Evolutionary conservation across 1,140 invertebrate species (phyloP).

Genomic region (Alviniconcha marisindica): DNA sequence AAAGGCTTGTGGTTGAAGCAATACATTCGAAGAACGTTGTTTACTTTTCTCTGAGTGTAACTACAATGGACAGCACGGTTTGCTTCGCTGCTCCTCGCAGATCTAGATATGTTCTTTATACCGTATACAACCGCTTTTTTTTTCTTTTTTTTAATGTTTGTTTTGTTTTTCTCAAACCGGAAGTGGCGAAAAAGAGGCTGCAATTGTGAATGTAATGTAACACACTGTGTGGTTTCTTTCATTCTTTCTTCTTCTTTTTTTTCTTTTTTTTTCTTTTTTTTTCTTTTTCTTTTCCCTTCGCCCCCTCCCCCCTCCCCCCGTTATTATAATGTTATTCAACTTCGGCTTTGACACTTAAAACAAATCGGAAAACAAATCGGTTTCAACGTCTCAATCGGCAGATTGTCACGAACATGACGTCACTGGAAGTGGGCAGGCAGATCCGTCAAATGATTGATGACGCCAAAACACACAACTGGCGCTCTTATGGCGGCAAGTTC

Average conservation of each 20-base stretch:
- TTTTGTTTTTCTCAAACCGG: background rate
- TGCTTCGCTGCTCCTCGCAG: too few relatives aligned
- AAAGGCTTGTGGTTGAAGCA: too few relatives aligned
- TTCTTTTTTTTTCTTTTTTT: too few relatives aligned
- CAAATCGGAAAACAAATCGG: too few relatives aligned
- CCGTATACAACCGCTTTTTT: too few relatives aligned
- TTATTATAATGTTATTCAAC: background rate
- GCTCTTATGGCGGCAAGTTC: constrained; percentile 63
- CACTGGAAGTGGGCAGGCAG: constrained; percentile 80
- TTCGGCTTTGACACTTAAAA: too few relatives aligned
- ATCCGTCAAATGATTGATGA: constrained; percentile 84
- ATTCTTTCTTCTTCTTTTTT: too few relatives aligned
- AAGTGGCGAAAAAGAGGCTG: background rate
- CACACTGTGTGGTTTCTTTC: background rate
- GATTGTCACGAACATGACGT: constrained; percentile 82
- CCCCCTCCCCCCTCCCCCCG: background rate
- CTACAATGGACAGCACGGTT: too few relatives aligned
- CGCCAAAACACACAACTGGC: constrained; percentile 80
- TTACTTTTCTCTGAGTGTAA: too few relatives aligned
- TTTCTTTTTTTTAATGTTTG: background rate
- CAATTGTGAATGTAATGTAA: background rate
- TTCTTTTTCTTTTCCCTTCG: too few relatives aligned
- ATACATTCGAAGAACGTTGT: too few relatives aligned
- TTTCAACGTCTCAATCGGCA: constrained; percentile 69
- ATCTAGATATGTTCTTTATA: too few relatives aligned